Conservation (phyloP, 2,113 vertebrate species). For the Rhinolophus sinicus region DNA sequence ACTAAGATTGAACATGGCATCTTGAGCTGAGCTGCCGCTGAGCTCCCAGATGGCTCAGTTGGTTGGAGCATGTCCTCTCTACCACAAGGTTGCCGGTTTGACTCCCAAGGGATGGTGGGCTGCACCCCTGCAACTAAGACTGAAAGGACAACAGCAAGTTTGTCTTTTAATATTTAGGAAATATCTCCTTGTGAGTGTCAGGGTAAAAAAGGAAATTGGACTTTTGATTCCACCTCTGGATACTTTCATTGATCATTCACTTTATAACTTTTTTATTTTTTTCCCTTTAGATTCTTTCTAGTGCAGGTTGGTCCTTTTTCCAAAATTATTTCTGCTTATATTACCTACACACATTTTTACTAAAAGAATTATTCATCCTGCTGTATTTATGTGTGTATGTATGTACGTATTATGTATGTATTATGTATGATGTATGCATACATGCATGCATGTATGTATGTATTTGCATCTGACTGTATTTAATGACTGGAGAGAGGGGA, state of each 20-base stretch:
- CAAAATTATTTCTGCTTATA: background rate
- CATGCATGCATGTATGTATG: no score
- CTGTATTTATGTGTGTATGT: background rate
- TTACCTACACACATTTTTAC: background rate
- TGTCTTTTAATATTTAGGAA: background rate
- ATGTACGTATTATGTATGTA: no score
- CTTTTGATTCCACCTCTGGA: background rate
- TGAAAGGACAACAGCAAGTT: background rate
- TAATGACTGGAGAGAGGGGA: background rate
- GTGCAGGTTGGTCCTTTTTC: background rate
- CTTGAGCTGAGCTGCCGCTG: no score
- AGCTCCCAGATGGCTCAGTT: no score
- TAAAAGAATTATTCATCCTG: background rate
- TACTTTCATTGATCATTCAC: background rate
- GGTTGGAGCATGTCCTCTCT: no score
- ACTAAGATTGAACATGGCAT: no score
- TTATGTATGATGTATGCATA: no score
- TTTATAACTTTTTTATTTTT: background rate
- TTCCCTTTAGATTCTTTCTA: background rate
- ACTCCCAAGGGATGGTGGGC: no score
- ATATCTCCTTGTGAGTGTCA: background rate
- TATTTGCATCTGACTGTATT: background rate
- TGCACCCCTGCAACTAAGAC: no score
- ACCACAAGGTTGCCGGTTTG: no score
- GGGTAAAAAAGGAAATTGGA: background rate